Conservation (phyloP, 1,140 invertebrate genomes). For the Papilio polytes region DNA sequence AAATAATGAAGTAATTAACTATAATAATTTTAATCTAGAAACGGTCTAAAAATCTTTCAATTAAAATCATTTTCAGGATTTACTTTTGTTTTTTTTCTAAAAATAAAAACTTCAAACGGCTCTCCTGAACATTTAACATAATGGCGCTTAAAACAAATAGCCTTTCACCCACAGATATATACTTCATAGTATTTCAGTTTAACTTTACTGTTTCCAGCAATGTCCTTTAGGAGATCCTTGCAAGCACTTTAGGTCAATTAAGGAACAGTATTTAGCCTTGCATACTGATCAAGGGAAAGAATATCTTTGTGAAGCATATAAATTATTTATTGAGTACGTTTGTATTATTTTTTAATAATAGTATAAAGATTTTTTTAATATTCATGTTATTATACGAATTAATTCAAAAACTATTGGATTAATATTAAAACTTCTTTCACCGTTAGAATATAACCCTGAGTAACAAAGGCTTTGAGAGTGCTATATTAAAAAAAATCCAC, state of each 20-base stretch:
- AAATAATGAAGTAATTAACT: no score
- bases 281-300: background rate
- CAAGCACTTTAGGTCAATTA: background rate
- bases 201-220: conserved; percentile 48
- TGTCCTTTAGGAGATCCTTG: conserved; percentile 52
- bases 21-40: no score
- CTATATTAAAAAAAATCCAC: no score
- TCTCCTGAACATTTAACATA: no score
- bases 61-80: no score
- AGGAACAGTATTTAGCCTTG: background rate
- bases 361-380: background rate
- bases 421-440: background rate
- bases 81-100: no score
- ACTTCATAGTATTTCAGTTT: background rate
- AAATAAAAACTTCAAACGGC: no score
- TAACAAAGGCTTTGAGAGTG: no score
- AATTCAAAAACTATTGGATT: background rate
- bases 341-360: background rate
- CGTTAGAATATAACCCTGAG: no score
- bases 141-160: no score
- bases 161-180: no score
- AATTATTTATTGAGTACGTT: conserved; percentile 45
- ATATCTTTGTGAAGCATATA: conserved; percentile 50
- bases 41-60: no score
- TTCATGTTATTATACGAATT: background rate